A percentile compares a stretch with the other conserved stretches of the same genome.
Evolutionary conservation across 2,113 vertebrate genomes (phyloP).

Genomic region (Opisthocomus hoazin): DNA sequence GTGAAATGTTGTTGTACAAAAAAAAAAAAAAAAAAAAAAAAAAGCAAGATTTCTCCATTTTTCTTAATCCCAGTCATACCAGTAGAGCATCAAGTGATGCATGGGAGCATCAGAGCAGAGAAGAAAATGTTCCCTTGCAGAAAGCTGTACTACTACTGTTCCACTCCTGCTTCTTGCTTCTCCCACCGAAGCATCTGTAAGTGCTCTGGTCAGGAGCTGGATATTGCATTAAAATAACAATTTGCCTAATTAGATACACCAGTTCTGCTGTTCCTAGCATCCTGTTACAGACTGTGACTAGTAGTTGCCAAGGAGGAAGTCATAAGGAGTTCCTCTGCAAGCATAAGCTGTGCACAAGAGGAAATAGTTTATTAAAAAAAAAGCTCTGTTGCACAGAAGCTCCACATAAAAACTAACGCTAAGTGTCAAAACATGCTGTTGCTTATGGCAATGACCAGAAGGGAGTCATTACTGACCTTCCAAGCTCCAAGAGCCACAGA

Average conservation of each 20-base stretch:
- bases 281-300: not conserved
- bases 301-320: not conserved
- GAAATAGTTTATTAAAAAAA: not conserved
- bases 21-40: not conserved
- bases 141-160: not conserved
- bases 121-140: not conserved
- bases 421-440: not conserved
- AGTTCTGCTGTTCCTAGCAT: conserved; percentile 5
- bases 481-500: not conserved
- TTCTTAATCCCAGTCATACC: not conserved
- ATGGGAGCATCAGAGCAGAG: rapidly evolving
- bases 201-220: not conserved
- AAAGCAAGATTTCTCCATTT: not conserved
- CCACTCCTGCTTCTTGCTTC: not conserved
- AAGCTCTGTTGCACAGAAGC: not conserved
- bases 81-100: not conserved
- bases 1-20: not conserved
- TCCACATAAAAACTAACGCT: not conserved
- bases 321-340: not conserved
- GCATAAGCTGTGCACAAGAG: not conserved
- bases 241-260: conserved; percentile 8
- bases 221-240: not conserved
- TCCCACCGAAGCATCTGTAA: conserved; percentile 6
- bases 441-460: not conserved
- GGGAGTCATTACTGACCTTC: not conserved